These are phyloP conservation scores for Papilio helenus DNA, from an alignment of 1,140 invertebrate genomes.

Conservation along the genomic window DNA sequence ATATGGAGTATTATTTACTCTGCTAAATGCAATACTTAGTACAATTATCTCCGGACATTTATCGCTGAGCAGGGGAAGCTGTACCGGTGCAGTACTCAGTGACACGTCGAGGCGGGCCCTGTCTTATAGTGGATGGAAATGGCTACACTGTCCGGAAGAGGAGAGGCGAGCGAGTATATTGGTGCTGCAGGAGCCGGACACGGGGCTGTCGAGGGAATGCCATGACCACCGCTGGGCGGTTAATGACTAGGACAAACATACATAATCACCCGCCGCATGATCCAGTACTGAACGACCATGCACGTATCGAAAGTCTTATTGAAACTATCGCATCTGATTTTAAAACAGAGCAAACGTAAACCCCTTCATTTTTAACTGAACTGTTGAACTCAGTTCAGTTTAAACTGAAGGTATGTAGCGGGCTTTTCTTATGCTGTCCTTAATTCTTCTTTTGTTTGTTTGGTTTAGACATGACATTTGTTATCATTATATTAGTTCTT, in stretches of 20 bases:
- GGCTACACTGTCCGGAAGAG: slow-evolving; percentile 70
- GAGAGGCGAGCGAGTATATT: slow-evolving; percentile 71
- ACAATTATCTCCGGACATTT: background rate
- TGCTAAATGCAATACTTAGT: background rate
- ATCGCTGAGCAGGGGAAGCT: slow-evolving; percentile 39
- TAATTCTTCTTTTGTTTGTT: too few relatives aligned
- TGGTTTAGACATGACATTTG: too few relatives aligned
- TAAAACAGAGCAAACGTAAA: background rate
- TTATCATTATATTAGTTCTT: too few relatives aligned
- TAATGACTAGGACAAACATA: slow-evolving; percentile 49
- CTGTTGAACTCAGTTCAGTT: too few relatives aligned
- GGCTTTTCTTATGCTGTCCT: background rate
- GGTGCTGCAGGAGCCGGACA: slow-evolving; percentile 66
- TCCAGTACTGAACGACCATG: slow-evolving; percentile 51
- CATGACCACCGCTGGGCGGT: slow-evolving; percentile 62
- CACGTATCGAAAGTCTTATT: slow-evolving; percentile 71
- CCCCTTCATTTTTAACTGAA: too few relatives aligned
- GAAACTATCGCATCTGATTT: slow-evolving; percentile 59
- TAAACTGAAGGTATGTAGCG: too few relatives aligned
- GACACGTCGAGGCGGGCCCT: slow-evolving; percentile 71
- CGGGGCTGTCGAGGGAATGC: slow-evolving; percentile 64
- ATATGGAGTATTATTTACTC: background rate
- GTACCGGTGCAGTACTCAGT: slow-evolving; percentile 60
- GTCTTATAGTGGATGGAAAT: slow-evolving; percentile 66
- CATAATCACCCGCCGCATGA: slow-evolving; percentile 65